phyloP scores from a whole-genome alignment of 2,797 vertebrate species.

The Hippocampus kuda region DNA sequence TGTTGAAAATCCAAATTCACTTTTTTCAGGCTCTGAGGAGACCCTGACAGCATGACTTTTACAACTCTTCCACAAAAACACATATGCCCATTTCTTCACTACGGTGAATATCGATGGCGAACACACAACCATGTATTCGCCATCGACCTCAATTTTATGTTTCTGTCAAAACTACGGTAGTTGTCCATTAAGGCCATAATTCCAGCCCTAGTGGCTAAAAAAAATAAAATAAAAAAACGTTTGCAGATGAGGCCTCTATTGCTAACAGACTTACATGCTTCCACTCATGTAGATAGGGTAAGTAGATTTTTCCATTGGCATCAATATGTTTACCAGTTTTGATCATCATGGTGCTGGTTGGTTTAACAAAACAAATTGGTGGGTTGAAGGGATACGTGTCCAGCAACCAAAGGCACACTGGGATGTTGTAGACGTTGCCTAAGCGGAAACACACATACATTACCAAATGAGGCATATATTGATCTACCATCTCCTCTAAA shows the following conservation, averaged over 20 bases:
- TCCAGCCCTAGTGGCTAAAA: neutral
- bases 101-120: no score
- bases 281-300: constrained; percentile 97
- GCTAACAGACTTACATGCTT: constrained; percentile 78
- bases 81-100: neutral
- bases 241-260: no score
- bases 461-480: neutral
- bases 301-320: constrained; percentile 96
- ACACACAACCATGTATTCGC: no score
- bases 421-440: constrained; percentile 97
- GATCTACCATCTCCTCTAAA: neutral
- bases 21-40: neutral
- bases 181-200: neutral
- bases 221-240: neutral
- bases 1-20: neutral
- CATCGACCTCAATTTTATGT: no score
- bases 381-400: constrained; percentile 98
- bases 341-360: constrained; percentile 98
- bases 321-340: constrained; percentile 98
- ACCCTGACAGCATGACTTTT: neutral
- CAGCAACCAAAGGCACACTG: constrained; percentile 93
- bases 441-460: constrained; percentile 9
- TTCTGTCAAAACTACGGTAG: no score
- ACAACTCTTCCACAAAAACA: neutral
- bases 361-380: constrained; percentile 98